Evolutionary conservation across 2,797 vertebrate species (phyloP), one percentile per base, ranked within the genome.

Genomic region (Bovichtus diacanthus): DNA sequence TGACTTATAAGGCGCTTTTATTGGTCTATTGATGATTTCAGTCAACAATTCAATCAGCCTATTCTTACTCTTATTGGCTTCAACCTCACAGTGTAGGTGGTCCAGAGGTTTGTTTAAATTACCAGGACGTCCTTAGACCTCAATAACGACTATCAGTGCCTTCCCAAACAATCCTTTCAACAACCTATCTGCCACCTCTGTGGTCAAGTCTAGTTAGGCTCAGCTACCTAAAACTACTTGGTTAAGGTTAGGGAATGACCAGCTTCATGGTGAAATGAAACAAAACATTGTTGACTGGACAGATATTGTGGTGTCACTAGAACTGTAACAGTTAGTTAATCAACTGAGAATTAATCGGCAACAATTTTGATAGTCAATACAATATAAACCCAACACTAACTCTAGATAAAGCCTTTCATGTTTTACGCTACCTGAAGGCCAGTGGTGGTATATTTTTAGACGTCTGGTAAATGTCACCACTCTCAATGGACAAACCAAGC

Each of bases 21-120:
- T 64, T 31, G 43, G 21, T 9, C 29, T 15, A 12, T 54, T 74
- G 27, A 36, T 56, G 38, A 60, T 67, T 55, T 60, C 19, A 21
- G 3, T 55, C 39, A 41, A 29, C 50, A 38, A 3, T 21, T 61
- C 31, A 44, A 5, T 55, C 46, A 19, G 25, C 10, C 36, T 23
- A 3, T 59, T 70, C 29, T 38, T 23, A 1, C 47, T 51, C 15
- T 64, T 50, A 56, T 8, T 27, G 53, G 39, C 23, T 65, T 54
- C 9, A 34, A n/a, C 68, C 39, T 36, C 29, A 55, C 46, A 43
- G n/a, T 16, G 46, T n/a, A 38, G 36, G 4, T 70, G 44, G 19
- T 61, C n/a, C 25, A 2, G 31, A 70, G 4, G 2, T 55, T 69
- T 13, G 43, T 29, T 6, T 71, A 9, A 31, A 31, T 59, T 16